Evolutionary conservation across 2,888 invertebrate species (phyloP).

Genomic region (Tenthredo distinguenda): DNA sequence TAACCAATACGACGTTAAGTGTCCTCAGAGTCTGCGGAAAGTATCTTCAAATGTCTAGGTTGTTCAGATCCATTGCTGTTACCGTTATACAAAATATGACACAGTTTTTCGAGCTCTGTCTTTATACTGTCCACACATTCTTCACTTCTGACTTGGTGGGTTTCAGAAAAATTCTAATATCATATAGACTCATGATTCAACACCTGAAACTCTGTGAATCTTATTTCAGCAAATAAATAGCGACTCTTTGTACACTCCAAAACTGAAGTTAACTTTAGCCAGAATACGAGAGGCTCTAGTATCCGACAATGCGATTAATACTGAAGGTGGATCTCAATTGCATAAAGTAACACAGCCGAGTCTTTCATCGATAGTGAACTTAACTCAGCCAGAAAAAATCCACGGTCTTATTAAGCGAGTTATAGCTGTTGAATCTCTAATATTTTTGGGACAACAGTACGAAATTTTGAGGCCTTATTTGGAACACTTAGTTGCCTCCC

Average conservation of each 20-base stretch:
- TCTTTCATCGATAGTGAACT: conserved; percentile 84
- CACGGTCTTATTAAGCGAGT: conserved; percentile 92
- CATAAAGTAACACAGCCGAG: conserved; percentile 80
- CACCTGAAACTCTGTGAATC: not conserved
- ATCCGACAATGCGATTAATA: conserved; percentile 69
- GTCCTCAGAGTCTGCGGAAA: conserved; percentile 93
- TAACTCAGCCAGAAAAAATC: conserved; percentile 85
- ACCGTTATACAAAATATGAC: conserved; percentile 95
- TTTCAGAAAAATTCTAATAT: conserved; percentile 56
- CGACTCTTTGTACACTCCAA: conserved; percentile 82
- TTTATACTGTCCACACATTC: conserved; percentile 92
- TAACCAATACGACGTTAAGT: conserved; percentile 95
- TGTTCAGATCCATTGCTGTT: conserved; percentile 93
- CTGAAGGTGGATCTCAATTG: conserved; percentile 73
- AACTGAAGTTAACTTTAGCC: conserved; percentile 87
- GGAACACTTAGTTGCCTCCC: conserved; percentile 87
- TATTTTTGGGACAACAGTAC: conserved; percentile 94
- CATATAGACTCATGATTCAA: not conserved
- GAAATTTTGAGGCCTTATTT: conserved; percentile 91
- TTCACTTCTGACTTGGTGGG: conserved; percentile 89
- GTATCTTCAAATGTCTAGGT: conserved; percentile 95
- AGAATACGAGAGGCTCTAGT: conserved; percentile 89
- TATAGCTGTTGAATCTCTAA: conserved; percentile 95
- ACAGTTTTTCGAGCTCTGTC: conserved; percentile 96
- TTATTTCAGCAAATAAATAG: conserved; percentile 78